A percentile compares a stretch with the other conserved stretches of the same genome.
Conservation (phyloP, 2,113 vertebrate species). For the Trogon melanurus region DNA sequence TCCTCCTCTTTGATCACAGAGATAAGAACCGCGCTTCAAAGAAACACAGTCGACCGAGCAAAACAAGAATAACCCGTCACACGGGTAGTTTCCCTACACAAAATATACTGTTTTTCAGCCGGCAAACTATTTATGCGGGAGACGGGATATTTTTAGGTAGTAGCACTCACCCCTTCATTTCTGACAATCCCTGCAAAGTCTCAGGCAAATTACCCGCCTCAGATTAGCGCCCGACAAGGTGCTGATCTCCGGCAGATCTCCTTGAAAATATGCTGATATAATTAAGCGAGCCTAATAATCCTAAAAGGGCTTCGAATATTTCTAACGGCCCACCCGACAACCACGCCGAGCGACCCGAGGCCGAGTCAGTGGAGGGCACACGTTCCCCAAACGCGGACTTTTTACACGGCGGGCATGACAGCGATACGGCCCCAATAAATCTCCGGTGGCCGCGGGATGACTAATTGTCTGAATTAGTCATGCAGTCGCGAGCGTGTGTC, state of each 20-base stretch:
- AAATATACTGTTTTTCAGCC: conserved; percentile 11
- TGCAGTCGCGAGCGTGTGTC: conserved; percentile 27
- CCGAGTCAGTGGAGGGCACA: not conserved
- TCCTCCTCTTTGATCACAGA: not conserved
- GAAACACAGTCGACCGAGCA: not conserved
- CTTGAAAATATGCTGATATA: not conserved
- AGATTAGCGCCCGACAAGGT: not conserved
- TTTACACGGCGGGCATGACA: not conserved
- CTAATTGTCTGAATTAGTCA: conserved; percentile 46
- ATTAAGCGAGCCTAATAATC: not conserved
- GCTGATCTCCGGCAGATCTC: not conserved
- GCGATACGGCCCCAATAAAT: not conserved
- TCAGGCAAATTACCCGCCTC: conserved; percentile 12
- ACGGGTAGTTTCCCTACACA: conserved; percentile 12
- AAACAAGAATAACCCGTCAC: conserved; percentile 18
- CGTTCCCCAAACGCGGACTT: not conserved
- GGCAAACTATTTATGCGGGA: conserved; percentile 17
- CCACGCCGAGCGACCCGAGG: not conserved
- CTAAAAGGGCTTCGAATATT: not conserved
- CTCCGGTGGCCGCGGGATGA: conserved; percentile 1
- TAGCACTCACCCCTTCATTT: conserved; percentile 1
- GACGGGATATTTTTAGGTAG: conserved; percentile 24
- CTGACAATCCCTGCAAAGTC: not conserved
- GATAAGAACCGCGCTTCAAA: conserved; percentile 34
- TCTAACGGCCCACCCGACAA: not conserved